Evolutionary conservation across 2,888 invertebrate genomes (phyloP).

Genomic region (Acleris emargana): DNA sequence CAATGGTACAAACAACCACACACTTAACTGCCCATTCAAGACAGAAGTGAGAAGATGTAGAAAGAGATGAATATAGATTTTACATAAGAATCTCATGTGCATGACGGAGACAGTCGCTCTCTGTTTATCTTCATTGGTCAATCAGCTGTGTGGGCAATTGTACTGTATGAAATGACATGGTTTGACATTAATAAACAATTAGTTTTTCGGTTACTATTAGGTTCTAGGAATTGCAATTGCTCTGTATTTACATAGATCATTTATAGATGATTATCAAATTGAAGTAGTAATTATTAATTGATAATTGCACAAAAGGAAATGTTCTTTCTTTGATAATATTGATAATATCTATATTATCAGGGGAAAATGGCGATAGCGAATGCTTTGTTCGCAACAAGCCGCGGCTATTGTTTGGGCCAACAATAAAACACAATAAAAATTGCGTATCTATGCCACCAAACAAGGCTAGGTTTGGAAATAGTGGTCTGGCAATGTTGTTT

Average conservation of each 20-base stretch:
- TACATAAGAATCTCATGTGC: no score
- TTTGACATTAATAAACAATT: no score
- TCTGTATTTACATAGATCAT: background rate
- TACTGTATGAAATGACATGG: no score
- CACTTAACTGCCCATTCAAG: no score
- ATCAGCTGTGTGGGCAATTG: no score
- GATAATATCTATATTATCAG: constrained; percentile 35
- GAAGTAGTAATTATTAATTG: constrained; percentile 11
- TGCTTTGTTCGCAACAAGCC: constrained; percentile 63
- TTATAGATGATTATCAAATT: background rate
- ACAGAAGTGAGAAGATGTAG: no score
- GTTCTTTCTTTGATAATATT: background rate
- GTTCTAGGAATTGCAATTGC: background rate
- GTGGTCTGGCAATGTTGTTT: background rate
- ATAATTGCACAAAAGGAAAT: constrained; percentile 12
- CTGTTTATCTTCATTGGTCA: no score
- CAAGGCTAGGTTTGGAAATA: constrained; percentile 42
- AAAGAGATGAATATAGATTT: no score
- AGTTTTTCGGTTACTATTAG: no score
- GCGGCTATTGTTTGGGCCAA: constrained; percentile 50
- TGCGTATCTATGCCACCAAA: constrained; percentile 53
- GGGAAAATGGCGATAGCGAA: constrained; percentile 55
- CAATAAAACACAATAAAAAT: constrained; percentile 64
- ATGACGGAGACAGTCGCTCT: no score
- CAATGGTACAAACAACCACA: no score